Evolutionary conservation across 2,113 vertebrate species (phyloP), one percentile per base, ranked within the genome.

Genomic region (Elephas maximus): DNA sequence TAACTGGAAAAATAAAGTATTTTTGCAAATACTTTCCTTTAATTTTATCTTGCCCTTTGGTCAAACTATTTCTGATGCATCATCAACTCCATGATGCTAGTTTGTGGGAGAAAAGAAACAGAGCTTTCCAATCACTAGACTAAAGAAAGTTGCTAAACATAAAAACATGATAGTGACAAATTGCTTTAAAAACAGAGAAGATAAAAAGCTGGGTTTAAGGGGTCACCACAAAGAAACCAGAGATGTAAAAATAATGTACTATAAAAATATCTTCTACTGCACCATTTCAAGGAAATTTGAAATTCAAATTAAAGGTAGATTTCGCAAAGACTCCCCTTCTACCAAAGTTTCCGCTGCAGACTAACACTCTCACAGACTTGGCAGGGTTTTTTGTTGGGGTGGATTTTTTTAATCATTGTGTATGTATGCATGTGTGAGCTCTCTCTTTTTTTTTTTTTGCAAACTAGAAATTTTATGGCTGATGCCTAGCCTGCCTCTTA

Each of bases 401-500:
- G 91, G 86, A 97, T 97, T 21, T 98, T 97, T 93, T 87, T 88
- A 93, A 88, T 91, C 21, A 7, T 12, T 63, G 71, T 28, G 11
- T 82, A 37, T 83, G 67, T 69, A n/a, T 90, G 33, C 26, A 6
- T 82, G 67, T 33, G 63, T 62, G 26, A 37, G 37, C 37, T 37
- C 37, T 37, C 60, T 23, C 53, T 78, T 51, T 79, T 17, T 84
- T 96, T 48, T 48, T 48, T 48, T 48, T 41, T 94, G 81, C 98
- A 97, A 96, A 98, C 93, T 96, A 94, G 97, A 98, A 98, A 98
- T 98, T 99, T 99, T 98, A 98, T 97, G 97, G 98, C 97, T 1
- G 96, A 98, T 99, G 98, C 98, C 98, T 98, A 96, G 98, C 95
- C 95, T 98, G 98, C 98, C 98, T 99, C 98, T 98, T 99, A 99